phyloP scores from a whole-genome alignment of 2,113 vertebrate species.

The Dasyornis broadbenti region DNA sequence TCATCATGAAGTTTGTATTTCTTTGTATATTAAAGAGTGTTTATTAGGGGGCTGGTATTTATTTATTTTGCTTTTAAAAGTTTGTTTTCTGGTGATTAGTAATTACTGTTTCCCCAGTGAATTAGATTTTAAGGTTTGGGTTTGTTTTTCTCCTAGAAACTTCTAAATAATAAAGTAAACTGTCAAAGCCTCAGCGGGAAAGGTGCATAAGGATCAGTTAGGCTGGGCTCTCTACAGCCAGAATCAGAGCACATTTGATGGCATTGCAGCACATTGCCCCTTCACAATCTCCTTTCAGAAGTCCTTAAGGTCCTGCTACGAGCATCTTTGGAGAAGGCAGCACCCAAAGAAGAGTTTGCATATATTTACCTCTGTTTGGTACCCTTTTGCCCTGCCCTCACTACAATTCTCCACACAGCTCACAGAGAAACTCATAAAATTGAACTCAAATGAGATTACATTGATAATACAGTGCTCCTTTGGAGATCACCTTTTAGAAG shows the following conservation, averaged over 20 bases:
- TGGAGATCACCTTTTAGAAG: constrained; percentile 24
- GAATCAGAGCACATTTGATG: background rate
- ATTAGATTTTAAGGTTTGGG: background rate
- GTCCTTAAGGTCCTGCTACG: background rate
- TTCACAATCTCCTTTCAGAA: background rate
- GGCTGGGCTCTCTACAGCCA: background rate
- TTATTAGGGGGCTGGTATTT: background rate
- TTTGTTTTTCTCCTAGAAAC: background rate
- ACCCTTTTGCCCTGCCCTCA: background rate
- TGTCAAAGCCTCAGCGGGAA: background rate
- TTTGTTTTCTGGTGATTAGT: background rate
- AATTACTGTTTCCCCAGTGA: background rate
- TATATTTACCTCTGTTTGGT: background rate
- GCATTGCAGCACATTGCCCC: background rate
- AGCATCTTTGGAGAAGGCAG: background rate
- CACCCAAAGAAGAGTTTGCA: background rate
- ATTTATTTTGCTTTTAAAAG: background rate
- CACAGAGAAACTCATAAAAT: constrained; percentile 26
- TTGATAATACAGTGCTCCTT: background rate
- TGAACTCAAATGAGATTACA: constrained; percentile 45
- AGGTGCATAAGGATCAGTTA: background rate
- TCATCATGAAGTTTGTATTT: background rate
- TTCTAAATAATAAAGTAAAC: background rate
- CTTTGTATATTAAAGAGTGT: background rate
- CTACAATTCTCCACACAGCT: background rate